A percentile compares a stretch with the other conserved stretches of the same genome.
Conservation (phyloP, 2,113 vertebrate genomes). For the Catagonus wagneri region DNA sequence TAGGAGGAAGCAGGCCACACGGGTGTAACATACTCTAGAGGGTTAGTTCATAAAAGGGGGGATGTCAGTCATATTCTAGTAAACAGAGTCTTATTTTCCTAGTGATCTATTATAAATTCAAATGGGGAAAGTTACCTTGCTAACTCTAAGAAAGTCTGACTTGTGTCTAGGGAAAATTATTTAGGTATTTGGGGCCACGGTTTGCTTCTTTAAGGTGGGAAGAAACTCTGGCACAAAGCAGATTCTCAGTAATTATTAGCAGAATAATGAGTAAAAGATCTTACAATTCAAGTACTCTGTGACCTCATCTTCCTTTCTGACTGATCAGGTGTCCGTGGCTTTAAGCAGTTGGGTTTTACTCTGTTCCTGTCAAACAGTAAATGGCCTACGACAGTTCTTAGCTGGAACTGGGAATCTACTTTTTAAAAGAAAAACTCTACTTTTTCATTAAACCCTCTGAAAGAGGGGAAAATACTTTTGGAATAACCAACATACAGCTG, state of each 20-base stretch:
- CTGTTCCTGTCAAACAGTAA: constrained; percentile 6
- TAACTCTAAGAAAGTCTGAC: not conserved
- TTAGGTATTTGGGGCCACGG: not conserved
- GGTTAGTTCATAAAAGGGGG: not conserved
- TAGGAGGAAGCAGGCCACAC: not conserved
- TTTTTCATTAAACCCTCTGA: not conserved
- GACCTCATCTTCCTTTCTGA: constrained; percentile 4
- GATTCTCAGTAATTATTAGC: not conserved
- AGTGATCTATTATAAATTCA: not conserved
- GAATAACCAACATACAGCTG: not conserved
- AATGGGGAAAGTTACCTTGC: not conserved
- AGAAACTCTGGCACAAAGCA: not conserved
- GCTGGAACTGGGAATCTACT: not conserved
- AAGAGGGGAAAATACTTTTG: not conserved
- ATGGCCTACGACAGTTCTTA: not conserved
- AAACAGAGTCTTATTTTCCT: not conserved
- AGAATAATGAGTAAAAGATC: not conserved
- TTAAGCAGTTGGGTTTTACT: constrained; percentile 28
- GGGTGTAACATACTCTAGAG: not conserved
- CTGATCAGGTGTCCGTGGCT: not conserved
- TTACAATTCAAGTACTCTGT: not conserved
- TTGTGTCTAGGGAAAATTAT: not conserved
- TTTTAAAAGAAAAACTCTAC: constrained; percentile 35
- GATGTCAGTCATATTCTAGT: not conserved
- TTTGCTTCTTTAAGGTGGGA: not conserved